phyloP scores from a whole-genome alignment of 2,797 vertebrate species.

The Sebastes umbrosus region DNA sequence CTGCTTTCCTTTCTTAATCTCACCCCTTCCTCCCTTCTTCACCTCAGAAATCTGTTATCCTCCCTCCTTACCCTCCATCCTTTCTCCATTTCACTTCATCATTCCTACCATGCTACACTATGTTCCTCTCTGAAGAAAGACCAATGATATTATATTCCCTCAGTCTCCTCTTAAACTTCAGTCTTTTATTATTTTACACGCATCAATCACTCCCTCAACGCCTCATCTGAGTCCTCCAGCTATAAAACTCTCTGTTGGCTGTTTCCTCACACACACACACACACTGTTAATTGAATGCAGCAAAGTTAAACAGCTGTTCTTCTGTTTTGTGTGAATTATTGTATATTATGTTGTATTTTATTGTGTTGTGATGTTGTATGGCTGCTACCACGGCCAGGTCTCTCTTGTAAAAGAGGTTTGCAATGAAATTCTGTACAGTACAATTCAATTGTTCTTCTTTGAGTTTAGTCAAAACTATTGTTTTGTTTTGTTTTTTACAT shows the following conservation, averaged over 20 bases:
- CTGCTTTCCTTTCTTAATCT: slow-evolving; percentile 8
- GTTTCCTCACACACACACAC: not conserved
- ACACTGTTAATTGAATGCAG: not conserved
- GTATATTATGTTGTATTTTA: no score
- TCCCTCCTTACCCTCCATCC: not conserved
- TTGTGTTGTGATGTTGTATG: not conserved
- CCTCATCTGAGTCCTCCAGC: not conserved
- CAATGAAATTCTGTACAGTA: not conserved
- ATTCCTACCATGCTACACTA: not conserved
- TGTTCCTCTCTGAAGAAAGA: not conserved
- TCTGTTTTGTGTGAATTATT: no score
- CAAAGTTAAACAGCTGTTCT: not conserved
- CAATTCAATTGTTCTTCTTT: not conserved
- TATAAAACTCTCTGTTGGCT: not conserved
- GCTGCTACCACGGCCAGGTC: no score
- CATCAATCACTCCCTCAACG: not conserved
- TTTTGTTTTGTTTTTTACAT: not conserved
- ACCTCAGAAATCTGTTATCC: slow-evolving; percentile 13
- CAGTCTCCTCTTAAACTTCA: not conserved
- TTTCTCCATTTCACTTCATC: not conserved
- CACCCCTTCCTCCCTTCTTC: not conserved
- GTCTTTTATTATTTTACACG: not conserved
- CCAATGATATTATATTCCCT: not conserved
- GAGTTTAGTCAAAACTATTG: not conserved
- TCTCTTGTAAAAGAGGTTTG: no score